Conservation (phyloP, 2,113 vertebrate genomes). For the Onychorhynchus coronatus region DNA sequence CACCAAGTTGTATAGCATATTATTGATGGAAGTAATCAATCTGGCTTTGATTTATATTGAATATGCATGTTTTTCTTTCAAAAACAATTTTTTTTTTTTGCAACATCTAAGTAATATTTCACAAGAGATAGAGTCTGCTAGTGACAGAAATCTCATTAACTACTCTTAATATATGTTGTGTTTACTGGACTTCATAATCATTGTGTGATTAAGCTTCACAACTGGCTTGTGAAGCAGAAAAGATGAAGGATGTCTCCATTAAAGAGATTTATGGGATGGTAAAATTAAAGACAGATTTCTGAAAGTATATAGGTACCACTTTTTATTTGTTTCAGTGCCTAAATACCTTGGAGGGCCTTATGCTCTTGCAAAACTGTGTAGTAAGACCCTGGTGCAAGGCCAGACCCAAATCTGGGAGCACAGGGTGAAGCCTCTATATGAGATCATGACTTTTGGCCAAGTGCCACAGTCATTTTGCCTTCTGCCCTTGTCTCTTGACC, state of each 20-base stretch:
- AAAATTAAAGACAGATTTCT: constrained; percentile 19
- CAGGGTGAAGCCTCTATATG: neutral
- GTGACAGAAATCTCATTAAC: constrained; percentile 49
- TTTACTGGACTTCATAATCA: constrained; percentile 51
- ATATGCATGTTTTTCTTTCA: neutral
- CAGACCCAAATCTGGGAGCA: neutral
- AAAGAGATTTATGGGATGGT: constrained; percentile 15
- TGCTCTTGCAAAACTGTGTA: neutral
- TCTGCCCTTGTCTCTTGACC: neutral
- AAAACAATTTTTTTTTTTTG: neutral
- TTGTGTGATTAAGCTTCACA: constrained; percentile 26
- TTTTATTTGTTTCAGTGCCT: neutral
- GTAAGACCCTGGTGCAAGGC: neutral
- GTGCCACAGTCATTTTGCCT: neutral
- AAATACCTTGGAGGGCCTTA: neutral
- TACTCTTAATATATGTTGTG: constrained; percentile 36
- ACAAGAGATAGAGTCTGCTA: neutral
- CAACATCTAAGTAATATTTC: constrained; percentile 3
- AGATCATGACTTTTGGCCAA: neutral
- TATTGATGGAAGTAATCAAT: neutral
- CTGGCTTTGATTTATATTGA: neutral
- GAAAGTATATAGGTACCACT: neutral
- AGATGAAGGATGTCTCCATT: constrained; percentile 45
- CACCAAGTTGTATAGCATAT: neutral
- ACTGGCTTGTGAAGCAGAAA: constrained; percentile 45